phyloP scores from a whole-genome alignment of 2,113 vertebrate genomes.

The Tyrannus savana region DNA sequence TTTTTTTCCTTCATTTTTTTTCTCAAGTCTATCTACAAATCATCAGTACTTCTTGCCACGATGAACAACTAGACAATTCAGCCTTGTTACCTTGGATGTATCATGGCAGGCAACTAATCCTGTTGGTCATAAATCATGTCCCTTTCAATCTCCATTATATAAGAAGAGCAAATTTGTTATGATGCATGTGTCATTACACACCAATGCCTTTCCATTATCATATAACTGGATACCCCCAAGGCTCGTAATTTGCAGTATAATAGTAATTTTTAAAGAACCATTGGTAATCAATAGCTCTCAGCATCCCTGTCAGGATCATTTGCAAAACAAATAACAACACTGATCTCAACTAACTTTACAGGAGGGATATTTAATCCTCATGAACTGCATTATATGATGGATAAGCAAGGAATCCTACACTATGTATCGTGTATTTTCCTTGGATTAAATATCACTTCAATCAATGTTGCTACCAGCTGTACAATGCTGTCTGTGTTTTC shows the following conservation, averaged over 20 bases:
- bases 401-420: slow-evolving; percentile 41
- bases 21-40: not conserved
- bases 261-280: slow-evolving; percentile 60
- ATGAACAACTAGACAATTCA: not conserved
- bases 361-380: slow-evolving; percentile 59
- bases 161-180: slow-evolving; percentile 46
- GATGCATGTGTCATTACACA: slow-evolving; percentile 47
- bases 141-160: slow-evolving; percentile 50
- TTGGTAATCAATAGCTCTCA: slow-evolving; percentile 63
- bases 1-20: not conserved
- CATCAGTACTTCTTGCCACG: not conserved
- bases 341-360: slow-evolving; percentile 46
- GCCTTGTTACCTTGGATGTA: not conserved
- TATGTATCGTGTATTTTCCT: slow-evolving; percentile 31
- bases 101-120: slow-evolving; percentile 19
- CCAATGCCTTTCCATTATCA: slow-evolving; percentile 35
- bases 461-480: slow-evolving; percentile 35
- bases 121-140: slow-evolving; percentile 30
- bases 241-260: slow-evolving; percentile 39
- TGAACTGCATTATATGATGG: slow-evolving; percentile 49
- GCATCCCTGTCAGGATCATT: slow-evolving; percentile 46
- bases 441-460: slow-evolving; percentile 66
- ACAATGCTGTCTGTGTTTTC: slow-evolving; percentile 1
- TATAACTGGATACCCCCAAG: slow-evolving; percentile 22
- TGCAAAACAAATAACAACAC: slow-evolving; percentile 54